Evolutionary conservation across 2,888 invertebrate genomes (phyloP), one percentile per base, ranked within the genome.

Genomic region (Pseudoips prasinana): DNA sequence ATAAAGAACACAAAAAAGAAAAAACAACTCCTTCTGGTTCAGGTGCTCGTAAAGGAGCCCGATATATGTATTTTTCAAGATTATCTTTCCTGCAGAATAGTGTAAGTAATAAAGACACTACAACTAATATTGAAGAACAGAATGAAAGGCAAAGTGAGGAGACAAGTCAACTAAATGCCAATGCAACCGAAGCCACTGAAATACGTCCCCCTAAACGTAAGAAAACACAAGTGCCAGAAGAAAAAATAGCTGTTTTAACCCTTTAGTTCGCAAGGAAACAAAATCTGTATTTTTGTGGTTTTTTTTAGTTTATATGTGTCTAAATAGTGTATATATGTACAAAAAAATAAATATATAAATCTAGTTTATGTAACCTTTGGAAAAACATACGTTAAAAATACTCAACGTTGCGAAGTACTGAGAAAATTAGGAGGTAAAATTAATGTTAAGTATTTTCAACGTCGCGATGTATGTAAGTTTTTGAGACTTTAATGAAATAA

Each of bases 1-100:
- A 46, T 33, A 60, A 51, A 36, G 58, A 42, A 41, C 42, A 36
- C 31, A 42, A 37, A 42, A 46, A 55, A 47, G 46, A 39, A 42
- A 55, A 56, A 48, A 35, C 42, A 32, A 46, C 33, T 46, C 48
- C 53, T 43, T 50, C 51, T 29, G 31, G 33, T 31, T 36, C 39
- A 36, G 49, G 53, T 45, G 52, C 44, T 26, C 37, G 40, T 37
- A 48, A 48, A 50, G 42, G 36, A 44, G 30, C 55, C 34, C 47
- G 38, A 37, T 57, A 64, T 46, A 44, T 63, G 38, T 62, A 57
- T 50, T 55, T 58, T 48, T 41, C 44, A 46, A 39, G 54, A 43
- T 35, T 64, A 28, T 43, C 49, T 44, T 64, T 65, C 43, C 51
- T 60, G 33, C 48, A 50, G 44, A 62, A 55, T 23, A 50, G 33